A percentile compares a stretch with the other conserved stretches of the same genome.
These are phyloP conservation scores for Terrapene triunguis DNA, from an alignment of 2,113 vertebrate species.

Conservation along the genomic window DNA sequence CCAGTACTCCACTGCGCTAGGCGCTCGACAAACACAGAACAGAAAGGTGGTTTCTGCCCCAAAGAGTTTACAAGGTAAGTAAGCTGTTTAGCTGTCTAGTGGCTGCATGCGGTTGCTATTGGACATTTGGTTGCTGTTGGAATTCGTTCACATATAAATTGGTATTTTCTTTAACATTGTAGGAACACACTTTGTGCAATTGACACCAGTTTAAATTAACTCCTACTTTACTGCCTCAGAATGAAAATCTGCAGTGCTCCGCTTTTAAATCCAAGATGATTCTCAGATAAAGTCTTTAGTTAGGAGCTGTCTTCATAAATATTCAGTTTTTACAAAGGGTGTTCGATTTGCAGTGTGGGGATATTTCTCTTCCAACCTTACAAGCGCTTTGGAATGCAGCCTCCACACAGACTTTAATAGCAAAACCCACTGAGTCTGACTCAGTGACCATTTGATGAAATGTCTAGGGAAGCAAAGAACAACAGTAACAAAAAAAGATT, in stretches of 20 bases:
- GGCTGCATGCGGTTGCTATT: constrained; percentile 35
- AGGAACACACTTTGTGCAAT: background rate
- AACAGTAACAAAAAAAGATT: constrained; percentile 73
- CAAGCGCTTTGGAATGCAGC: constrained; percentile 78
- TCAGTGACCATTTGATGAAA: constrained; percentile 85
- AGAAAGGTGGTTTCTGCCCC: constrained; percentile 15
- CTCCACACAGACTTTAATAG: constrained; percentile 84
- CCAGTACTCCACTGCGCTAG: background rate
- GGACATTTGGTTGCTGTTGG: constrained; percentile 62
- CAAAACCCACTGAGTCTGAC: constrained; percentile 85
- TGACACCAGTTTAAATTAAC: constrained; percentile 45
- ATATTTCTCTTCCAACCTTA: constrained; percentile 78
- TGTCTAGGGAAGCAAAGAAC: constrained; percentile 79
- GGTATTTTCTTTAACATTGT: background rate
- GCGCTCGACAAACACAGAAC: background rate
- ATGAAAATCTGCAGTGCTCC: background rate
- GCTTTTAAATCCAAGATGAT: constrained; percentile 25
- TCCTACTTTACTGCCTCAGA: background rate
- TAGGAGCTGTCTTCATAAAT: constrained; percentile 49
- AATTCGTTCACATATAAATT: constrained; percentile 59
- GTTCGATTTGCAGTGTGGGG: constrained; percentile 60
- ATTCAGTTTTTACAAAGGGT: constrained; percentile 48
- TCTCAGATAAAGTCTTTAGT: background rate
- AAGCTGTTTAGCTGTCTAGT: background rate
- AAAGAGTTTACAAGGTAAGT: background rate